Evolutionary conservation across 2,113 vertebrate species (phyloP).

Genomic region (Mystacornis crossleyi): DNA sequence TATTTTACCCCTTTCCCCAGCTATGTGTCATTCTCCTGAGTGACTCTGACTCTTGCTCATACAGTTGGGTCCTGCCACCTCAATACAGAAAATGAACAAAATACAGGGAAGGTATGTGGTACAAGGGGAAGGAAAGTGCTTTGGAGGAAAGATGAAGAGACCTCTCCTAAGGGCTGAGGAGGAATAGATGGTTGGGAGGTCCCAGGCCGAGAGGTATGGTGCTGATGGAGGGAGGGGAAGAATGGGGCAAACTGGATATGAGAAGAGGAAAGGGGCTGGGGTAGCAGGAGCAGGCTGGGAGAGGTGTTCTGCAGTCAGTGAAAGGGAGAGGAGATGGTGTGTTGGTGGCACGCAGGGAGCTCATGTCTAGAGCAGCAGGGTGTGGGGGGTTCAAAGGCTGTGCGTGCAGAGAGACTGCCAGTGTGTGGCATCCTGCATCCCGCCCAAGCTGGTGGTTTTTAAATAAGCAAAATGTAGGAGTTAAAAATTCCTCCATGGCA

Average conservation of each 20-base stretch:
- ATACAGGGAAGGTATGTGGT: background rate
- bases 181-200: background rate
- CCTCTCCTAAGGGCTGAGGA: background rate
- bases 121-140: background rate
- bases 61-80: background rate
- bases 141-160: background rate
- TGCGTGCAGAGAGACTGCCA: rapidly evolving
- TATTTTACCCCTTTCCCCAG: background rate
- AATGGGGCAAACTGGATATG: background rate
- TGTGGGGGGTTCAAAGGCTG: background rate
- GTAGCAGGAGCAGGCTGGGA: background rate
- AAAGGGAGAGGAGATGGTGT: background rate
- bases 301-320: background rate
- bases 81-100: background rate
- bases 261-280: background rate
- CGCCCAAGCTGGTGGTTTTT: background rate
- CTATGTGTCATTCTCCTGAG: background rate
- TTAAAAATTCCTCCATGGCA: background rate
- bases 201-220: rapidly evolving
- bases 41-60: background rate
- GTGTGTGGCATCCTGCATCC: background rate
- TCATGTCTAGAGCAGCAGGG: background rate
- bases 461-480: background rate
- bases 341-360: rapidly evolving
- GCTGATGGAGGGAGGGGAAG: background rate